These are phyloP conservation scores for Sebastolobus alascanus DNA, from an alignment of 2,797 vertebrate genomes.

Conservation along the genomic window DNA sequence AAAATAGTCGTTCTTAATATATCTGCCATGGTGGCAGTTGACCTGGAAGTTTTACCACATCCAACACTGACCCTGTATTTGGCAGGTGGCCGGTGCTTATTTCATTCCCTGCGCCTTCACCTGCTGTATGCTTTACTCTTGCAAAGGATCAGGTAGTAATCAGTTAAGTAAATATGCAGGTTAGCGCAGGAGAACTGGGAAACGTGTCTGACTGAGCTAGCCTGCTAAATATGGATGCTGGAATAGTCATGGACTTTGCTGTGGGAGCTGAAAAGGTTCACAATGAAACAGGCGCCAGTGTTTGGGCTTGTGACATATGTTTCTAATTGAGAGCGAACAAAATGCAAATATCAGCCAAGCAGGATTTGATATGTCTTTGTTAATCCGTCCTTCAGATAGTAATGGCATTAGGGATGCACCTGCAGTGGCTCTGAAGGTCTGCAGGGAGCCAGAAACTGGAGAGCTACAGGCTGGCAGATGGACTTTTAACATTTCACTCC, in stretches of 20 bases:
- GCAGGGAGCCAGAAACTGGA: conserved; percentile 46
- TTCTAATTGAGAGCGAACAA: conserved; percentile 52
- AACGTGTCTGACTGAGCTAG: conserved; percentile 36
- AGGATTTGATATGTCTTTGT: conserved; percentile 59
- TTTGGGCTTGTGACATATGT: conserved; percentile 62
- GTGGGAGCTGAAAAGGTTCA: conserved; percentile 51
- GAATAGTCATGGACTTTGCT: conserved; percentile 42
- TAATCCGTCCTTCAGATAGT: conserved; percentile 60
- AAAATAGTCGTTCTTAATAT: neutral
- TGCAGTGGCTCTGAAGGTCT: conserved; percentile 46
- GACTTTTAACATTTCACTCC: conserved; percentile 57
- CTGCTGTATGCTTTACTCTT: conserved; percentile 1
- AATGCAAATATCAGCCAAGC: conserved; percentile 53
- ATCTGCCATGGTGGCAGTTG: neutral
- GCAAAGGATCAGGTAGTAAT: conserved; percentile 32
- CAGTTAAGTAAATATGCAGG: conserved; percentile 51
- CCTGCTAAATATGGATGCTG: conserved; percentile 65
- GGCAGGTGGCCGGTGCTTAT: neutral
- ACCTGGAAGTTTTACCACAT: neutral
- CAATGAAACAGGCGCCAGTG: conserved; percentile 42
- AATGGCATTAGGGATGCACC: conserved; percentile 60
- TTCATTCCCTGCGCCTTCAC: neutral
- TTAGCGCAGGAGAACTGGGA: conserved; percentile 15
- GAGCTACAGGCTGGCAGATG: conserved; percentile 57
- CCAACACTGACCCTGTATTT: neutral